These are phyloP conservation scores for Valencia hispanica DNA, from an alignment of 2,797 vertebrate genomes.

Conservation along the genomic window DNA sequence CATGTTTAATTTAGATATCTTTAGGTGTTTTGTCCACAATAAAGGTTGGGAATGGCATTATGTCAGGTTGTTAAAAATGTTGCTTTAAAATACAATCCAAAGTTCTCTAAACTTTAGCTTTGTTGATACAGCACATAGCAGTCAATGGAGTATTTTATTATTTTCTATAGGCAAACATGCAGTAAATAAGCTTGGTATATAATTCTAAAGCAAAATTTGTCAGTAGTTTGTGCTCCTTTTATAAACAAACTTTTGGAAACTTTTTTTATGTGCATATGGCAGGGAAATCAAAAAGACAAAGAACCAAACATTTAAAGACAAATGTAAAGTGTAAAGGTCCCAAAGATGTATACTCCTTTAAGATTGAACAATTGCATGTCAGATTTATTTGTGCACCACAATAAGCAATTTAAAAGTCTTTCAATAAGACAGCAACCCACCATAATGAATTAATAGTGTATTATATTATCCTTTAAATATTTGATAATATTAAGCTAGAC, in stretches of 20 bases:
- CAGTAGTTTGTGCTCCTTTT: background rate
- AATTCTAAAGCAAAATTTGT: background rate
- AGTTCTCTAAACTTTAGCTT: background rate
- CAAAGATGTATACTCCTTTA: background rate
- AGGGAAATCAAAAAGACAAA: background rate
- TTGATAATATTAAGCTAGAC: no score
- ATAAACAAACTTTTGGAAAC: background rate
- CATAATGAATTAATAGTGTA: no score
- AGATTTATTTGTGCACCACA: background rate
- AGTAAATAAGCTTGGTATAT: background rate
- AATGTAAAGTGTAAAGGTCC: background rate
- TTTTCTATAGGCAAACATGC: background rate
- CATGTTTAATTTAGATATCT: background rate
- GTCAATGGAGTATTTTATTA: no score
- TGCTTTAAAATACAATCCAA: background rate
- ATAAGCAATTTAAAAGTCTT: background rate
- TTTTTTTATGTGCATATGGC: background rate
- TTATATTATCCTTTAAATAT: no score
- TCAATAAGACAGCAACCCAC: no score
- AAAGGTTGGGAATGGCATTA: slow-evolving; percentile 25
- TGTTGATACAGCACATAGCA: background rate
- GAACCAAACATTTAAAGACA: background rate
- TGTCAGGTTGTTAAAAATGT: background rate
- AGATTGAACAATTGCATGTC: background rate
- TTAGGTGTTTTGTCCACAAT: background rate